These are phyloP conservation scores for Canis aureus DNA, from an alignment of 2,113 vertebrate species.

Conservation along the genomic window DNA sequence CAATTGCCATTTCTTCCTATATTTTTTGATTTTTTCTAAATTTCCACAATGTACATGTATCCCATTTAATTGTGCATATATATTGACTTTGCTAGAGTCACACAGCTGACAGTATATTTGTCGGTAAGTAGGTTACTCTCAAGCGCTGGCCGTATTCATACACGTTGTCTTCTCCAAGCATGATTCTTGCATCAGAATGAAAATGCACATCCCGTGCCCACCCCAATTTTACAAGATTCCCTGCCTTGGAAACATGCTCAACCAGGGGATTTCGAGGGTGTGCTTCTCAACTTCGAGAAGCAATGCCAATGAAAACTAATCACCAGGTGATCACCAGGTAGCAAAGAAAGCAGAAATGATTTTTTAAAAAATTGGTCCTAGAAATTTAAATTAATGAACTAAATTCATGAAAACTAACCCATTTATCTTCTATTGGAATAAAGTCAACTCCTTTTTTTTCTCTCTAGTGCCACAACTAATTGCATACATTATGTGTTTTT, in stretches of 20 bases:
- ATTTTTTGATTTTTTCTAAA: background rate
- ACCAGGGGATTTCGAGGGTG: background rate
- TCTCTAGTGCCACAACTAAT: constrained; percentile 49
- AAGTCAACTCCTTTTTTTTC: constrained; percentile 30
- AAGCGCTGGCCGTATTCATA: background rate
- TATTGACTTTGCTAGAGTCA: background rate
- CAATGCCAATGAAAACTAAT: background rate
- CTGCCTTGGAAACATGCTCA: background rate
- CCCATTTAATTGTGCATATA: background rate
- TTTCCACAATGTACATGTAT: background rate
- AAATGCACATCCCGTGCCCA: background rate
- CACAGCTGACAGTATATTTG: background rate
- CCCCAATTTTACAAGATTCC: background rate
- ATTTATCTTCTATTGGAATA: constrained; percentile 52
- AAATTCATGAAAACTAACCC: constrained; percentile 42
- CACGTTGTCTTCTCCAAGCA: background rate
- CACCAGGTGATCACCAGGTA: background rate
- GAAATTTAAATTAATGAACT: constrained; percentile 29
- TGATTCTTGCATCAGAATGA: background rate
- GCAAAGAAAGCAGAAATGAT: background rate
- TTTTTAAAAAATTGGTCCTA: background rate
- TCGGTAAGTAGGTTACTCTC: background rate
- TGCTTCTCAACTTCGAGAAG: background rate
- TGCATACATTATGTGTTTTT: constrained; percentile 21
- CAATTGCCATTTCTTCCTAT: background rate